phyloP scores from a whole-genome alignment of 2,888 invertebrate genomes.

The Pammene fasciana region DNA sequence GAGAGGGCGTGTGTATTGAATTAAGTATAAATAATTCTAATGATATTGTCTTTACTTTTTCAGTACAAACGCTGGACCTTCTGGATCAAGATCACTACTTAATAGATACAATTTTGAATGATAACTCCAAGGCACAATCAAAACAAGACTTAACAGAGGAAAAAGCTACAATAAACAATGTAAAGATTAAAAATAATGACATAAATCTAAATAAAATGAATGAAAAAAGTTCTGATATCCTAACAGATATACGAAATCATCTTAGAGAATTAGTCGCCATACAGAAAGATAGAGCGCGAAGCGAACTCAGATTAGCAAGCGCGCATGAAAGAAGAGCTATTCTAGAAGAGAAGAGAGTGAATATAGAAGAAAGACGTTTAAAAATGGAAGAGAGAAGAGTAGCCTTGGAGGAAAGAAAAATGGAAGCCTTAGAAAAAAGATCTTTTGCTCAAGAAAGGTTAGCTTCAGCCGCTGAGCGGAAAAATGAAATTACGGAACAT shows the following conservation, averaged over 20 bases:
- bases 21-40: too few relatives aligned
- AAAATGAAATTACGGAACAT: conserved; percentile 24
- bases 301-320: conserved; percentile 18
- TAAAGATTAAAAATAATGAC: neutral
- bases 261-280: conserved; percentile 17
- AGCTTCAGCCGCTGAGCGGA: conserved; percentile 28
- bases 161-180: neutral
- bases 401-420: conserved; percentile 25
- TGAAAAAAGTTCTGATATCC: conserved; percentile 1
- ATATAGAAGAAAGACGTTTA: conserved; percentile 27
- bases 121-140: neutral
- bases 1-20: too few relatives aligned
- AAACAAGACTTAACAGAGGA: neutral
- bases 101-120: conserved; percentile 11
- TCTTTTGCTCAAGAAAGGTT: conserved; percentile 24
- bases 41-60: neutral
- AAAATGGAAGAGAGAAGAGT: conserved; percentile 34
- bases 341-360: conserved; percentile 32
- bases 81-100: conserved; percentile 17
- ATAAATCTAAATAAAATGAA: neutral
- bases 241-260: conserved; percentile 22
- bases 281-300: conserved; percentile 22
- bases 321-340: conserved; percentile 31
- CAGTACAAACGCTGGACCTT: conserved; percentile 9
- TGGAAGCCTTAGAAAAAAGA: conserved; percentile 27